A percentile compares a stretch with the other conserved stretches of the same genome.
Conservation (phyloP, 2,113 vertebrate genomes). For the Hippolais icterina region DNA sequence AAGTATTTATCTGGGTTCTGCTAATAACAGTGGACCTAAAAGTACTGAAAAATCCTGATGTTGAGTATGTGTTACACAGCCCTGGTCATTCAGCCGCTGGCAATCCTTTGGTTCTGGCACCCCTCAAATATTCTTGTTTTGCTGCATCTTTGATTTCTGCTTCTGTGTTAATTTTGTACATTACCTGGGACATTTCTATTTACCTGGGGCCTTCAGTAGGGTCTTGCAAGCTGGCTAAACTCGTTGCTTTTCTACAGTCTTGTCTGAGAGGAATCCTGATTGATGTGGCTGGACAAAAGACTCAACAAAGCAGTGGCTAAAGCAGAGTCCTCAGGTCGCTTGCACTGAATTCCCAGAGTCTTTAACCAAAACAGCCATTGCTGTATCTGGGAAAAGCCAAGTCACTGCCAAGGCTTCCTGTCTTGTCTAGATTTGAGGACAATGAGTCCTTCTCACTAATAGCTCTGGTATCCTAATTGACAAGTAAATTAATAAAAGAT, state of each 20-base stretch:
- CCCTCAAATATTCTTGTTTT: not conserved
- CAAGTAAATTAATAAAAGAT: constrained; percentile 33
- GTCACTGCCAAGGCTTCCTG: not conserved
- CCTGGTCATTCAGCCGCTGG: fast-evolving
- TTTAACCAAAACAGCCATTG: not conserved
- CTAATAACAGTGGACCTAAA: not conserved
- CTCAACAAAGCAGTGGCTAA: not conserved
- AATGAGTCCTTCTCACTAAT: not conserved
- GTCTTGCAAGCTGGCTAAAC: not conserved
- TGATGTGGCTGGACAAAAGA: not conserved
- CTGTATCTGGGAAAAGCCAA: not conserved
- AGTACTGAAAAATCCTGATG: not conserved
- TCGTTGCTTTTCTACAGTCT: not conserved
- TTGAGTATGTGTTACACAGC: not conserved
- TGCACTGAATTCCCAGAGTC: not conserved
- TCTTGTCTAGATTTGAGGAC: not conserved
- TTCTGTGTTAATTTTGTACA: not conserved
- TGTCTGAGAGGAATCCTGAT: not conserved
- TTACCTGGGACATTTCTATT: too few relatives aligned
- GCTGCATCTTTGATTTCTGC: not conserved
- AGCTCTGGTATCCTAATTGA: constrained; percentile 22
- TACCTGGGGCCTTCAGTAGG: not conserved
- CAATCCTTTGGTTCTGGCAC: not conserved
- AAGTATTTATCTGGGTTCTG: not conserved
- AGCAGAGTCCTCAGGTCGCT: not conserved